These are phyloP conservation scores for Drosophila hydei DNA, from an alignment of 1,140 invertebrate species.

Conservation along the genomic window DNA sequence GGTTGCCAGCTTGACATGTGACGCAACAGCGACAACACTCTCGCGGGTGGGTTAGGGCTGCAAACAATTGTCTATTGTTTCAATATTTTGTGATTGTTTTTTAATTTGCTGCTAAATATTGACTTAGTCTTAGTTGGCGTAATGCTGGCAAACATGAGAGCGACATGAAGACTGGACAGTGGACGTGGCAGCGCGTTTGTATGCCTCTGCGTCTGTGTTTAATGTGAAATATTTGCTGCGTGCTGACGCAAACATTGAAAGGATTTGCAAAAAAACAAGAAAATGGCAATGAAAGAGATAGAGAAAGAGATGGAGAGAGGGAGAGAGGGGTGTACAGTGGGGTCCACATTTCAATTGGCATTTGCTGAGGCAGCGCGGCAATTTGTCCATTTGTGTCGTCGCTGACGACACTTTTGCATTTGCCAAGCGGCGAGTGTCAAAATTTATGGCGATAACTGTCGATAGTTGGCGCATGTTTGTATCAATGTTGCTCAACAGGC, in stretches of 20 bases:
- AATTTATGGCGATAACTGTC: constrained; percentile 83
- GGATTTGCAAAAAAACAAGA: constrained; percentile 69
- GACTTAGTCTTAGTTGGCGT: constrained; percentile 61
- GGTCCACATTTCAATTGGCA: constrained; percentile 41
- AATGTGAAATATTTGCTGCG: constrained; percentile 60
- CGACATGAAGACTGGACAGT: constrained; percentile 1
- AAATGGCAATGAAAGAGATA: constrained; percentile 24
- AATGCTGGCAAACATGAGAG: constrained; percentile 1
- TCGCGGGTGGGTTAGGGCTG: background rate
- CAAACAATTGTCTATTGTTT: constrained; percentile 42
- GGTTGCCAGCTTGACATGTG: constrained; percentile 40
- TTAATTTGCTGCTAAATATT: constrained; percentile 81
- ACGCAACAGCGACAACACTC: constrained; percentile 41
- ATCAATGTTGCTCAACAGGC: constrained; percentile 76
- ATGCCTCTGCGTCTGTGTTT: background rate
- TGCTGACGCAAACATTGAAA: constrained; percentile 77
- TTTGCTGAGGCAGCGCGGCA: constrained; percentile 28
- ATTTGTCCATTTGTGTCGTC: constrained; percentile 68
- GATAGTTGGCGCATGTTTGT: constrained; percentile 69
- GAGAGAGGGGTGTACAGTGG: background rate
- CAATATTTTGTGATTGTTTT: constrained; percentile 78
- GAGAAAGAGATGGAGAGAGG: constrained; percentile 7
- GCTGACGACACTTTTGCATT: constrained; percentile 68
- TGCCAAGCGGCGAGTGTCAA: constrained; percentile 68
- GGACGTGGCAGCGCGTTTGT: constrained; percentile 19